Evolutionary conservation across 2,113 vertebrate genomes (phyloP).

Genomic region (Sander vitreus): DNA sequence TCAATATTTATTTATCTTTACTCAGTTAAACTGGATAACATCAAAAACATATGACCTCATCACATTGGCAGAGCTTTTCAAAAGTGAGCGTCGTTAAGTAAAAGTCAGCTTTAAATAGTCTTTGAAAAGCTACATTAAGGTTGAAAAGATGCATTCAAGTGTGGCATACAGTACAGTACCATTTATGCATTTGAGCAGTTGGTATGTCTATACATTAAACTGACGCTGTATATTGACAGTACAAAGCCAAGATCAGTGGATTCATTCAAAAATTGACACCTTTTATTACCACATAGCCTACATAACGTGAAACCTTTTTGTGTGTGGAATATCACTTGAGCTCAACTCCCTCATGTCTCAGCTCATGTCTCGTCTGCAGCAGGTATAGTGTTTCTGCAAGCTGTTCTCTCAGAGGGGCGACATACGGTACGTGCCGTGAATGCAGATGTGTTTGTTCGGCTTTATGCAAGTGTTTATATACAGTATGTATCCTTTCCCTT

Average conservation of each 20-base stretch:
- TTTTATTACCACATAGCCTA: neutral
- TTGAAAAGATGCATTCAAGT: neutral
- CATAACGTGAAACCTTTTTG: no score
- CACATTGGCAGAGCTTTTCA: no score
- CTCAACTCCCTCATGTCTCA: neutral
- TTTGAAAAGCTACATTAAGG: neutral
- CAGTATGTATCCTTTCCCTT: neutral
- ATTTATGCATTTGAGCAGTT: neutral
- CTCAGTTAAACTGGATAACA: neutral
- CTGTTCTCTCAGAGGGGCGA: constrained; percentile 18
- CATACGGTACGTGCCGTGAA: neutral
- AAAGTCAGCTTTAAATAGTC: neutral
- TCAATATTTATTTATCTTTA: no score
- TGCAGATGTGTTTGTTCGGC: constrained; percentile 11
- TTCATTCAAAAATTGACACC: neutral
- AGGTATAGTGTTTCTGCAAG: neutral
- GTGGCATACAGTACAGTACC: neutral
- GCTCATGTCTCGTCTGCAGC: neutral
- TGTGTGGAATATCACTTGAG: neutral
- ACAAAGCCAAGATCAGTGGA: neutral
- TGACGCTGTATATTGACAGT: neutral
- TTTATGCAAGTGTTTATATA: constrained; percentile 11
- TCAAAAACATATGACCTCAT: neutral
- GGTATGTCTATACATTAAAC: neutral
- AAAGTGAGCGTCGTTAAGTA: neutral